Evolutionary conservation across 1,140 invertebrate species (phyloP), one percentile per base, ranked within the genome.

Genomic region (Drosophila orosa): DNA sequence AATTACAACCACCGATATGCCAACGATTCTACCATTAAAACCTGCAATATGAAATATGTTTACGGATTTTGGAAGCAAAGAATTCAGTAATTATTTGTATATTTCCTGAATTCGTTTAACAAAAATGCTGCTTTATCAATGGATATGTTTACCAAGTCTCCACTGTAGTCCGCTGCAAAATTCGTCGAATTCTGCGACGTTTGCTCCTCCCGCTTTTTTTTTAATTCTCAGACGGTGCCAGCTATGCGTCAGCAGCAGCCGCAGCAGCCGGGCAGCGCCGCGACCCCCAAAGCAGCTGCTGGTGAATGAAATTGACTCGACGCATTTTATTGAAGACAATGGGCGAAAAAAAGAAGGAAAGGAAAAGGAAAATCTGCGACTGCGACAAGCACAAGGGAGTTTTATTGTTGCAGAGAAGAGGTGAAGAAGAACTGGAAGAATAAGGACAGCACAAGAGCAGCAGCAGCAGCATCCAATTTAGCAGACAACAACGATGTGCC

Each of bases 251-350:
- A 85, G 82, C 69, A 56, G 54, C 44, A 62, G 72, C 52, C 44
- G 82, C 69, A 56, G 54, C 44, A 62, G 72, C 52, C 44, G 59
- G 57, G n/a, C 58, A 27, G 22, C 29, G 29, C 7, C 19, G 35
- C 65, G 65, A 68, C 61, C 65, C 65, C 65, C 65, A 68, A 68
- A 68, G 61, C 65, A 72, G 65, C 57, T 63, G 75, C 77, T 76
- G 69, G 61, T 86, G 75, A 86, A 86, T 89, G 84, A 87, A 86
- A 89, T 69, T 77, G 60, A 77, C 45, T 58, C 50, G 55, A 60
- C 74, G 77, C 52, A 72, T 84, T 84, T 84, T 84, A 84, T 84
- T 84, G 68, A 80, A 78, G 81, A 74, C 67, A 77, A 77, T 71
- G 74, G 61, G 65, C 56, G 9, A 54, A 77, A 65, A 77, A 65